Conservation (phyloP, 2,888 invertebrate species). For the Pachycephus smyrnensis region DNA sequence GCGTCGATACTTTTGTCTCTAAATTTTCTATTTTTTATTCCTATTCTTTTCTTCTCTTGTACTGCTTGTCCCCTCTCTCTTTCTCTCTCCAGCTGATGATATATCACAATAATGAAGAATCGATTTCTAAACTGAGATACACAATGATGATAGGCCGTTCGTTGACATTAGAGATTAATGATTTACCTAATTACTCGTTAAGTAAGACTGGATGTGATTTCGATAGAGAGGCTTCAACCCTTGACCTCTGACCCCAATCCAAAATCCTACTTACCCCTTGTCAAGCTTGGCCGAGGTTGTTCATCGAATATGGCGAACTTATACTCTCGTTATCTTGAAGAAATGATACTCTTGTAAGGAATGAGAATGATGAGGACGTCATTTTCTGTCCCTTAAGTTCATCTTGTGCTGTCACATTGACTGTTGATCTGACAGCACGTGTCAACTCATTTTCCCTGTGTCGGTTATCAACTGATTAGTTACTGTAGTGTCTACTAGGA, state of each 20-base stretch:
- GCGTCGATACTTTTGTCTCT: constrained; percentile 22
- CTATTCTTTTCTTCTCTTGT: constrained; percentile 6
- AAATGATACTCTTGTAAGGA: not conserved
- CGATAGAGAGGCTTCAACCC: not conserved
- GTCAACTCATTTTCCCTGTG: constrained; percentile 38
- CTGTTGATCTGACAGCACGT: not conserved
- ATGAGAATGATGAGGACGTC: not conserved
- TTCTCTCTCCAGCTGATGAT: not conserved
- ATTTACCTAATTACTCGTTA: constrained; percentile 37
- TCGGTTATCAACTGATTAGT: constrained; percentile 54
- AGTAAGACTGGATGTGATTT: constrained; percentile 36
- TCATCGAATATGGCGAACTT: not conserved
- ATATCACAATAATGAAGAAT: not conserved
- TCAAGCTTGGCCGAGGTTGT: not conserved
- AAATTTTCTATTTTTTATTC: not conserved
- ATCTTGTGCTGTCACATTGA: not conserved
- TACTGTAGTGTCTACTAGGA: constrained; percentile 51
- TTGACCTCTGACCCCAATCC: not conserved
- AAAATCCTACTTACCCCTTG: not conserved
- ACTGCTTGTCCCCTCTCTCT: not conserved
- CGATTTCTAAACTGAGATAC: not conserved
- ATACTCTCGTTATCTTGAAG: not conserved
- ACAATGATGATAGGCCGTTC: constrained; percentile 17
- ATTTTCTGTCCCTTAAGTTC: not conserved
- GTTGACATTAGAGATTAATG: constrained; percentile 33